Percentiles rank a stretch among this genome's conserved stretches.
Conservation (phyloP, 2,888 invertebrate species). For the Eristalis pertinax region DNA sequence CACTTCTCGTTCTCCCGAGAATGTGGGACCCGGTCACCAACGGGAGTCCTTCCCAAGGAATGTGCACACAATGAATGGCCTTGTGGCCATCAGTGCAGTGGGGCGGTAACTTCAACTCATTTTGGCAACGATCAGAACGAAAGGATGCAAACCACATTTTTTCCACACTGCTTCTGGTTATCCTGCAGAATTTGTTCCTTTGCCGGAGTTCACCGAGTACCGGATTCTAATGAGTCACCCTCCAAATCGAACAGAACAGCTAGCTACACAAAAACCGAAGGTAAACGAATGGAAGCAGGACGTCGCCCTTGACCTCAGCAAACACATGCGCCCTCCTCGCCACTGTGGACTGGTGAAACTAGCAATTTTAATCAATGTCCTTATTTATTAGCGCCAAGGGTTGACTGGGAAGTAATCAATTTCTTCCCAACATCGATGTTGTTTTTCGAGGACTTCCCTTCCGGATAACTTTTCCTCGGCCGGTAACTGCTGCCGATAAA, state of each 20-base stretch:
- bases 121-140: constrained; percentile 1
- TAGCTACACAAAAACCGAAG: neutral
- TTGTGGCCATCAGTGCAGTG: neutral
- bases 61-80: constrained; percentile 11
- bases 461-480: neutral
- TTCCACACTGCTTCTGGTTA: constrained; percentile 25
- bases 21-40: neutral
- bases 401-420: constrained; percentile 29
- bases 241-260: neutral
- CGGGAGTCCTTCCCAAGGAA: neutral
- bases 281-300: too few species aligned
- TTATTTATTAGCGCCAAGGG: constrained; percentile 38
- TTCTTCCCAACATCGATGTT: constrained; percentile 4
- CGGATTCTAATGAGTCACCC: neutral
- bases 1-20: neutral
- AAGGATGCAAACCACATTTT: constrained; percentile 18
- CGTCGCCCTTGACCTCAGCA: constrained; percentile 31
- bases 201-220: neutral
- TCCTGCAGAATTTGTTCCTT: neutral
- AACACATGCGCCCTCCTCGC: neutral
- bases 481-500: neutral
- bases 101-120: constrained; percentile 32
- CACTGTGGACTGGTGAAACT: neutral
- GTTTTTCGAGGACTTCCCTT: constrained; percentile 4
- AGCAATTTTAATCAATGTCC: constrained; percentile 27